Conservation (phyloP, 2,797 vertebrate genomes). For the Pipistrellus kuhlii region DNA sequence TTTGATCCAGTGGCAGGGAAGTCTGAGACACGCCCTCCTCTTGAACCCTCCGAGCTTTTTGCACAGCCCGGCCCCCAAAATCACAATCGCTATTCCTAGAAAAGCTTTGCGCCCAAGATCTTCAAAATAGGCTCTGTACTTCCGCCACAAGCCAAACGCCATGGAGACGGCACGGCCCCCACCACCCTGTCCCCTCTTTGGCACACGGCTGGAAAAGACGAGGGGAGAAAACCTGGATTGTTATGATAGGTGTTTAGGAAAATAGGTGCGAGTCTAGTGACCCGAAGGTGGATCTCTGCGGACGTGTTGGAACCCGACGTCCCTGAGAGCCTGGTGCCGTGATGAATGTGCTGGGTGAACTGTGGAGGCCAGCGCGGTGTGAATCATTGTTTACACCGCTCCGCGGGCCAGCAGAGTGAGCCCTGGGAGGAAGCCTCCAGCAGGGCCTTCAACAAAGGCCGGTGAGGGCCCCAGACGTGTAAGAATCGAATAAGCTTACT, state of each 20-base stretch:
- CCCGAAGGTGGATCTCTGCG: constrained; percentile 68
- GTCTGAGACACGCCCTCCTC: background rate
- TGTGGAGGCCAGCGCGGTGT: constrained; percentile 20
- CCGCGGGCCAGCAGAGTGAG: constrained; percentile 32
- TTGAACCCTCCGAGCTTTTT: background rate
- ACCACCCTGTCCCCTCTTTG: background rate
- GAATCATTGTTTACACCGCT: constrained; percentile 70
- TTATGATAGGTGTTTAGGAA: constrained; percentile 45
- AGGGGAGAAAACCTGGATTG: background rate
- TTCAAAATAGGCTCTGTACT: background rate
- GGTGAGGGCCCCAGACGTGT: background rate
- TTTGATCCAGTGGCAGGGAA: background rate
- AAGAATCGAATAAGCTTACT: background rate
- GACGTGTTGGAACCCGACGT: constrained; percentile 72
- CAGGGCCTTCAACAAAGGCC: background rate
- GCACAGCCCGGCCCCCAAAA: background rate
- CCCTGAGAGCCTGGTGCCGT: constrained; percentile 47
- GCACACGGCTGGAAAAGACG: background rate
- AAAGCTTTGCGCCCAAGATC: background rate
- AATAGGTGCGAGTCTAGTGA: constrained; percentile 67
- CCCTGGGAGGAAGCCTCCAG: background rate
- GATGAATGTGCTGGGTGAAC: constrained; percentile 73
- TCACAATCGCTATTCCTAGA: background rate
- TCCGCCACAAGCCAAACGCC: background rate
- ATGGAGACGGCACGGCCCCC: background rate